Evolutionary conservation across 2,797 vertebrate genomes (phyloP), one percentile per base, ranked within the genome.

Genomic region (Harpagifer antarcticus): DNA sequence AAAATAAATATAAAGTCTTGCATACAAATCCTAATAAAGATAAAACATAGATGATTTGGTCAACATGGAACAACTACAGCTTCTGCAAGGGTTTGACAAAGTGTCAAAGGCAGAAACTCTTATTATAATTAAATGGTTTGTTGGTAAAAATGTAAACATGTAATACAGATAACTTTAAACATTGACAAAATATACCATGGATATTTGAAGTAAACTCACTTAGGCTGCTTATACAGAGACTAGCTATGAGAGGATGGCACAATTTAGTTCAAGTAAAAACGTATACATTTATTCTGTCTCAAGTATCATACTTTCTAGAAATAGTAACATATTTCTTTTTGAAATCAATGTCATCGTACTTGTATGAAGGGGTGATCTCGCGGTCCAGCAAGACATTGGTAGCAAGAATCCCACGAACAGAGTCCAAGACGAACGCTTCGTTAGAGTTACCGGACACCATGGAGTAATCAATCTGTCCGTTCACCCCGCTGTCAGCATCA

Each of bases 361-460:
- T 98, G 93, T 98, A 98, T 59, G 93, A 96, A 0, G 92, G 84
- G 72, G 89, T 87, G 58, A 91, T 89, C 92, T 98, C 97, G 0
- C 93, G 94, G 89, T 99, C 96, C 76, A 99, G 94, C 53, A 93
- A 72, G 15, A 57, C 81, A 19, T 92, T 96, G 31, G 96, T 96
- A 0, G 94, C 93, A 40, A 99, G 87, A 91, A 97, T 94, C 20
- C 97, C 98, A 12, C 89, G 92, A 31, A 76, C 68, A 1, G 93
- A 89, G 82, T 98, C 96, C 20, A 99, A 93, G 63, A 93, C 73
- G 87, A 99, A 99, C 0, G 90, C 81, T 13, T 91, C 76, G 4
- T 96, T 96, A 67, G 92, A 91, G 93, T 99, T 97, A 19, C 97
- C 97, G 11, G 96, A 96, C 52, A 97, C 59, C 66, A 99, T 93